Evolutionary conservation across 2,797 vertebrate species (phyloP), one percentile per base, ranked within the genome.

Genomic region (Myotis pilosus): DNA sequence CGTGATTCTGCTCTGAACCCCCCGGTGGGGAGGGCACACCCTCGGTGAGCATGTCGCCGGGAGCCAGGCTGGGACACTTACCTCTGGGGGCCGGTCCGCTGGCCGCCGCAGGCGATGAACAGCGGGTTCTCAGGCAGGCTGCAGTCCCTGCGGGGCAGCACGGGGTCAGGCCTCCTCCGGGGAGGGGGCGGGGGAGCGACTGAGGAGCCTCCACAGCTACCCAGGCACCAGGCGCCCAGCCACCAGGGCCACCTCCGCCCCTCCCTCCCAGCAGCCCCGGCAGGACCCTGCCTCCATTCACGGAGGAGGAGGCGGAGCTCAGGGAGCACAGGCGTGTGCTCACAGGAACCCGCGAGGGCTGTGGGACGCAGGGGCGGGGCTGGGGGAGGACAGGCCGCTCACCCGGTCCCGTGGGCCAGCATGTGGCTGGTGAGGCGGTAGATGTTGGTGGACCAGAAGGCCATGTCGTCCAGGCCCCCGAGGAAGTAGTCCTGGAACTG

Each of bases 401-500:
- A 98, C 98, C 98, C 98, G 94, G 97, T 98, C 80, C 98, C 98
- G 1, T 98, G 98, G 64, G 98, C 98, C 20, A 98, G 94, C 98
- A 98, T 98, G 36, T 95, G 95, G 93, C 98, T 97, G 0, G 91
- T 98, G 71, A 98, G 69, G n/a, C 96, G 97, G 96, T 98, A 98
- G 95, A 98, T 98, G 30, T 98, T 98, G 68, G 98, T 98, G 53
- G 98, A 97, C 98, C 98, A 98, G 93, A 97, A 98, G 0, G 97
- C 98, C 98, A 98, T 98, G 81, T 98, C 98, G 95, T 98, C 98
- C 84, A 98, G 95, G 64, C 98, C 98, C 88, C 98, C 98, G 0
- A 98, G 97, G 95, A 98, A 98, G 96, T 98, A 98, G 10, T 98
- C 98, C 3, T 98, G 97, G 96, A 98, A 98, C 57, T 98, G 98